Evolutionary conservation across 1,140 invertebrate genomes (phyloP).

Genomic region (Eulimnadia texana): DNA sequence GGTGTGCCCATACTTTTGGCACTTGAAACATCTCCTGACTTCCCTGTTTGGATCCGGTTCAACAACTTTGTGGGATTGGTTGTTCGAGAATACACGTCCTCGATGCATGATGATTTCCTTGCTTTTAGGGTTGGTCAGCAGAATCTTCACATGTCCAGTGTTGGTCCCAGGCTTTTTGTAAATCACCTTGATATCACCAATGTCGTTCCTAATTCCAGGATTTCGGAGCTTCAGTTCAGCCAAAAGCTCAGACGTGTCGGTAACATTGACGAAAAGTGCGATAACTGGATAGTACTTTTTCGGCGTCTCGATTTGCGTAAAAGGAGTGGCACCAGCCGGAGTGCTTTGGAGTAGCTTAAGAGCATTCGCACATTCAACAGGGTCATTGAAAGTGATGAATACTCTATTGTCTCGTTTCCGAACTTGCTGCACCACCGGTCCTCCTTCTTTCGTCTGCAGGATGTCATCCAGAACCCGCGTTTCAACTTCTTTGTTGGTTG

Average conservation of each 20-base stretch:
- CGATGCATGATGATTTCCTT: neutral
- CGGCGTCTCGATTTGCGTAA: neutral
- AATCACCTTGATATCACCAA: neutral
- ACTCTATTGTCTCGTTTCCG: neutral
- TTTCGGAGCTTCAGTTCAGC: neutral
- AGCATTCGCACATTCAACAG: neutral
- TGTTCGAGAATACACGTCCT: neutral
- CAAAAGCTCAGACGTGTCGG: neutral
- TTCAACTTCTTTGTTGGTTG: neutral
- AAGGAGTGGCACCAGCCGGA: neutral
- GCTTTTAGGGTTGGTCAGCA: neutral
- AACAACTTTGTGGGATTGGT: neutral
- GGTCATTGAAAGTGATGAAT: neutral
- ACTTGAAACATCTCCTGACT: slow-evolving; percentile 5
- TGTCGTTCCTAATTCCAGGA: neutral
- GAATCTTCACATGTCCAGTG: neutral
- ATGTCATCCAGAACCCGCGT: neutral
- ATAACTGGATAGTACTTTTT: neutral
- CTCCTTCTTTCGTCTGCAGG: neutral
- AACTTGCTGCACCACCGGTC: neutral
- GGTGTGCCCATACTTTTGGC: neutral
- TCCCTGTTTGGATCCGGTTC: neutral
- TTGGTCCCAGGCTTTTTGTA: neutral
- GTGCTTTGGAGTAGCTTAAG: neutral
- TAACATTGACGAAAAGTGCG: neutral